A percentile compares a stretch with the other conserved stretches of the same genome.
Evolutionary conservation across 2,797 vertebrate species (phyloP).

Genomic region (Rhinophrynus dorsalis): DNA sequence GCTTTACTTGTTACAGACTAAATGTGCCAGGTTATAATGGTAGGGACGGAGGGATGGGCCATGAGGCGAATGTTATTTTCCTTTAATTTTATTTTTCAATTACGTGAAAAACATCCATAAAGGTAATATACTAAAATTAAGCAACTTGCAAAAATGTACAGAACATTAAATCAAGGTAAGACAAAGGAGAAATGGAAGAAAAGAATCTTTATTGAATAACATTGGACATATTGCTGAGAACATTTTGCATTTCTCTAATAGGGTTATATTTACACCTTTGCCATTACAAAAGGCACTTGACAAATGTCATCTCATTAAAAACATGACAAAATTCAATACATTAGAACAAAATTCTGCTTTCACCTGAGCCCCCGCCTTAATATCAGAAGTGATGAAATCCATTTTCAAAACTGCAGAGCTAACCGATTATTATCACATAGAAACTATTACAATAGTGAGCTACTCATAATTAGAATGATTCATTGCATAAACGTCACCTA

Average conservation of each 20-base stretch:
- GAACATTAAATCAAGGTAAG: not conserved
- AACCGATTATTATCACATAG: not conserved
- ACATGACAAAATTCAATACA: conserved; percentile 19
- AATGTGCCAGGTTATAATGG: too few relatives aligned
- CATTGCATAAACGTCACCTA: not conserved
- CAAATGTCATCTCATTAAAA: conserved; percentile 32
- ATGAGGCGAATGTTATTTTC: too few relatives aligned
- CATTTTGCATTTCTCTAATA: conserved; percentile 11
- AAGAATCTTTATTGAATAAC: conserved; percentile 38
- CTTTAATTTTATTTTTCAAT: too few relatives aligned
- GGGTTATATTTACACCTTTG: conserved; percentile 30
- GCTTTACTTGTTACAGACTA: too few relatives aligned
- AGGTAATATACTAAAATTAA: too few relatives aligned
- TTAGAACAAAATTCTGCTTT: conserved; percentile 2
- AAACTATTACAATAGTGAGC: not conserved
- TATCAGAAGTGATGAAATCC: not conserved
- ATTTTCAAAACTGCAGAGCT: not conserved
- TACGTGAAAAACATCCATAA: too few relatives aligned
- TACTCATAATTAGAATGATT: not conserved
- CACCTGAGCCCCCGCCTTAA: not conserved
- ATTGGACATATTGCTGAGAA: conserved; percentile 37
- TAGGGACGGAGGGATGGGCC: too few relatives aligned
- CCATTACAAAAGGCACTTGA: conserved; percentile 52
- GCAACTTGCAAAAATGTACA: too few relatives aligned
- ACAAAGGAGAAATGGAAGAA: not conserved